Evolutionary conservation across 2,113 vertebrate species (phyloP), one percentile per base, ranked within the genome.

Genomic region (Oncorhynchus kisutch): DNA sequence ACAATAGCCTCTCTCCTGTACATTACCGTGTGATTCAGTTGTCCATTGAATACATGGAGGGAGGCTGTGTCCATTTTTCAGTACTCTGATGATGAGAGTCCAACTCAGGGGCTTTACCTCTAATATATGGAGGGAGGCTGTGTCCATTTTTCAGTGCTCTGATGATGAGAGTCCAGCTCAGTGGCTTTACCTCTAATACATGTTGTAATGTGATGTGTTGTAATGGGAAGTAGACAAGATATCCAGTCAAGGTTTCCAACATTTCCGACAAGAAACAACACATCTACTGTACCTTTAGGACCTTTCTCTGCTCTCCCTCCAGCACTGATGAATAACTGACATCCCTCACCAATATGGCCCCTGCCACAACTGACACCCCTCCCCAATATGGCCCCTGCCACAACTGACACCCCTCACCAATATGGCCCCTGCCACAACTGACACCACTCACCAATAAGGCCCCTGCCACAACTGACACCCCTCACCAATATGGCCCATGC

Each of bases 251-350:
- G 39, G 39, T 45, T 11, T 27, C 25, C 25, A 27, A 27, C 25
- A 27, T 27, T 27, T 27, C 25, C 25, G 27, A 45, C 39, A 45
- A 14, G n/a, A 3, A 20, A 72, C 79, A 67, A 71, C 69, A 77
- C 29, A 77, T 62, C n/a, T 62, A 13, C 60, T 77, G 65, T 24
- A 73, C 67, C 49, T 45, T 73, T 20, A 27, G 31, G 8, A 73
- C 71, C 14, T 59, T 54, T 27, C 49, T 62, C 34, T 76, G 25
- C 71, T 62, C 64, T 49, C 48, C n/a, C n/a, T 73, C 75, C 51
- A 59, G 62, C 18, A 1, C 72, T 76, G 80, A 83, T 85, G 77
- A 88, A 89, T 84, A 85, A 71, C 69, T 78, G 72, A 76, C 82
- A 81, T 60, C 39, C 39, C 39, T 45, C 39, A 80, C 84, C 74